Base-by-base conservation (phyloP, 2,797 vertebrate species). In the Rousettus madagascariensis region DNA sequence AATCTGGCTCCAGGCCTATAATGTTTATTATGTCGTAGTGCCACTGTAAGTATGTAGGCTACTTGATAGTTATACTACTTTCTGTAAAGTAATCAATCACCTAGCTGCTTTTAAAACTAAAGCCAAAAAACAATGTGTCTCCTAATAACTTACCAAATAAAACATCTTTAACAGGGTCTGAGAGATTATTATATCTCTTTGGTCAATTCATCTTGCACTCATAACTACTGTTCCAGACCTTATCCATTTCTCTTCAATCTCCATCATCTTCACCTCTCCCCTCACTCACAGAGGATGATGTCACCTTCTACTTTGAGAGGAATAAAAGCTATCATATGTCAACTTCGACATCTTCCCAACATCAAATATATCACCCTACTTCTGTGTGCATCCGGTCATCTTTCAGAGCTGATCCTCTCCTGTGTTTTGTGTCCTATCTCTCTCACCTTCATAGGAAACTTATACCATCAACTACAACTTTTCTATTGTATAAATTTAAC, bases 81-180 rank as follows among this genome's bases (percentile, higher is more conserved):
- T 79, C 85, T 75, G 38, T 53, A 94, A 91, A 65, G 22, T 55
- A 92, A 92, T 72, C 28, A 82, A 61, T 86, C 55, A 77, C 20
- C 22, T 6, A 94, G 33, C 49, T 93, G 53, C 36, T 82, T 94
- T 17, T 49, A 63, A 94, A 95, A 78, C 46, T 30, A 85, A 94
- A 87, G 26, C 36, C 53, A 92, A 93, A 38, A 78, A 20, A 8
- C 24, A 57, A 15, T 77, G 13, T 75, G 46, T 87, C 49, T 91
- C 30, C 17, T 83, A 71, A 71, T 33, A 77, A 82, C 11, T 66
- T 79, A 69, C 41, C 28, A 38, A 72, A 33, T 36, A 30, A 95
- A 93, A 61, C 16, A 93, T 17, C 17, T 90, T 86, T 65, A 79
- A 33, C n/a, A 4, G 30, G 22, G 6, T 19, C 57, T 75, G 28